These are phyloP conservation scores for Drosophila pseudotakahashii DNA, from an alignment of 2,888 invertebrate genomes.

Conservation along the genomic window DNA sequence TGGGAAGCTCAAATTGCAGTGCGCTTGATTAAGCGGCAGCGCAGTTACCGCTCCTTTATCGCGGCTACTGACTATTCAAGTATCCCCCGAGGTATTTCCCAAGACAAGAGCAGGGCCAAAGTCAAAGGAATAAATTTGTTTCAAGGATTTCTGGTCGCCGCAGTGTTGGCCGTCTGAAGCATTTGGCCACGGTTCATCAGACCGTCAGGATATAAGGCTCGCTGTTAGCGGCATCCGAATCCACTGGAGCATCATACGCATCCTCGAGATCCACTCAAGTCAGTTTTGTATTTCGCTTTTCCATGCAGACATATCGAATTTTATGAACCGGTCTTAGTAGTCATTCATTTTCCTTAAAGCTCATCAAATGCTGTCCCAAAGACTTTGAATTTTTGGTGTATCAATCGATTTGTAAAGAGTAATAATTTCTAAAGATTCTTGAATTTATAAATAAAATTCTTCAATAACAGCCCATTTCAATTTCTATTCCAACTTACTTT, in stretches of 20 bases:
- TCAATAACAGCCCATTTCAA: too few relatives aligned
- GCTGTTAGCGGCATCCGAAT: constrained; percentile 19
- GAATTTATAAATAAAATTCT: too few relatives aligned
- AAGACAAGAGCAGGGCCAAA: constrained; percentile 8
- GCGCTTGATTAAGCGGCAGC: constrained; percentile 31
- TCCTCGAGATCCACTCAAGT: constrained; percentile 20
- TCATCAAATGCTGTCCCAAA: too few relatives aligned
- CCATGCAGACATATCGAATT: background rate
- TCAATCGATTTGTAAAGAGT: too few relatives aligned
- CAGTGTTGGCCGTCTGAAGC: constrained; percentile 19
- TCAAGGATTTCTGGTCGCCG: constrained; percentile 35
- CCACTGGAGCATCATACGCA: constrained; percentile 20
- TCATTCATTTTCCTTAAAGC: too few relatives aligned
- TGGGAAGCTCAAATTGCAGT: constrained; percentile 15
- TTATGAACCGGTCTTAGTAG: background rate
- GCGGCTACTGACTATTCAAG: constrained; percentile 3
- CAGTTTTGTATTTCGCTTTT: background rate
- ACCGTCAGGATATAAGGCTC: constrained; percentile 21
- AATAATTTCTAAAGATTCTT: too few relatives aligned
- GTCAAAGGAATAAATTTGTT: constrained; percentile 39
- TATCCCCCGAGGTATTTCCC: constrained; percentile 19
- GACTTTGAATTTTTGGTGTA: too few relatives aligned
- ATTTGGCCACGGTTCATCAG: constrained; percentile 35
- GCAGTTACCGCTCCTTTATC: constrained; percentile 23
- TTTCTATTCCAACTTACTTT: too few relatives aligned